Conservation (phyloP, 2,888 invertebrate genomes). For the Saturnia pavonia region DNA sequence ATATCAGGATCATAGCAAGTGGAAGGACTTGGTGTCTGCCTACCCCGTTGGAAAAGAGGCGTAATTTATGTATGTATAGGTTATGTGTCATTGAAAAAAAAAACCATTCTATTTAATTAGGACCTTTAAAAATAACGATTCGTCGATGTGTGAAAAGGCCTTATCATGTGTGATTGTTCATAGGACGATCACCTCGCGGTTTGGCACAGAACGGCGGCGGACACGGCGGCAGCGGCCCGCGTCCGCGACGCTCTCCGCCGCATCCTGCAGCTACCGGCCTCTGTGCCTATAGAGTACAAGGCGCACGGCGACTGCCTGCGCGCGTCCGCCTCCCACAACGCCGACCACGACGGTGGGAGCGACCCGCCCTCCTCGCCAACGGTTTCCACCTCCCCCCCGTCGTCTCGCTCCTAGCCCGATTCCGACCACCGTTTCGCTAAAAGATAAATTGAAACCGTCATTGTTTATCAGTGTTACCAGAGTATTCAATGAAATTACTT, state of each 20-base stretch:
- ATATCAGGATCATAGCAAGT: no score
- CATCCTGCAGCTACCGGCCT: conserved; percentile 96
- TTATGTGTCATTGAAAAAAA: no score
- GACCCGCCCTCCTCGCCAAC: conserved; percentile 24
- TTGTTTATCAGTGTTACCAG: not conserved
- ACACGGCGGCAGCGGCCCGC: conserved; percentile 92
- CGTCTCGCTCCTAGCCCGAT: conserved; percentile 25
- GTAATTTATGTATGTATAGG: no score
- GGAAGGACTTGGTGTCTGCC: no score
- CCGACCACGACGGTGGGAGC: conserved; percentile 28
- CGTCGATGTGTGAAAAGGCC: no score
- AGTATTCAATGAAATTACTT: not conserved
- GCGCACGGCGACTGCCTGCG: conserved; percentile 69
- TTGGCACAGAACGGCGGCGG: conserved; percentile 98
- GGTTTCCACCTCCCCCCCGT: conserved; percentile 22
- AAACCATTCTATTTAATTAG: no score
- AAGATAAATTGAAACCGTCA: not conserved
- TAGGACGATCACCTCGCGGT: conserved; percentile 98
- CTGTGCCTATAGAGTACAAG: conserved; percentile 97
- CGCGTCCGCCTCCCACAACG: conserved; percentile 48
- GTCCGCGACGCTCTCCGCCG: conserved; percentile 97
- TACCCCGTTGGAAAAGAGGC: no score
- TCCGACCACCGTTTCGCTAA: not conserved
- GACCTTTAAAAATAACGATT: no score
- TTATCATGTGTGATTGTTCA: conserved; percentile 20